Evolutionary conservation across 2,113 vertebrate genomes (phyloP), one percentile per base, ranked within the genome.

Genomic region (Lepus americanus): DNA sequence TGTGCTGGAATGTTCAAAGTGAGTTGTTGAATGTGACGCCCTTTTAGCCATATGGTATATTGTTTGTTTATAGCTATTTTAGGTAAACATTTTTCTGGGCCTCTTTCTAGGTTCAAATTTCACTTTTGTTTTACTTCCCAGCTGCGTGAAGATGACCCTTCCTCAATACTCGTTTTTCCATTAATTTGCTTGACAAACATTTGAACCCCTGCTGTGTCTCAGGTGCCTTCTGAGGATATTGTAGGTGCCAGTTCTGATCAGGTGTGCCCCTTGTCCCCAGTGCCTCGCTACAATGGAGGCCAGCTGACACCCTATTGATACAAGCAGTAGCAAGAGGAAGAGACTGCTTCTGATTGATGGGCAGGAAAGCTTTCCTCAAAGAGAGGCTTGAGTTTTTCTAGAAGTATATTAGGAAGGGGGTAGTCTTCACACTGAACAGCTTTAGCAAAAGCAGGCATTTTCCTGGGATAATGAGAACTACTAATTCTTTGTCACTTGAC

Each of bases 1-100:
- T 99, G 99, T 88, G 99, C 99, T 94, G 99, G 99, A 91, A 99
- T 99, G 99, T 99, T 99, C 98, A 99, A 99, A 99, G 99, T 99
- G 98, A 97, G 85, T 95, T 78, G 13, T 59, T 79, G 6, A 91
- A 76, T 20, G 25, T 33, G 0, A 36, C n/a, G 2, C 94, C 89
- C 63, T 44, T 78, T 49, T 51, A 87, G 51, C 31, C 67, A 55
- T 78, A 92, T 53, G 49, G 29, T 93, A 0, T 39, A 39, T 51
- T 89, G 9, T 11, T 90, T 0, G 73, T 73, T 5, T 55, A 2
- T 78, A 79, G 22, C 67, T 86, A 78, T 51, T 92, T 94, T 67
- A 87, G 80, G 76, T 80, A 29, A 36, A 63, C 63, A 67, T 10
- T 90, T 63, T 59, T 69, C n/a, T 85, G 23, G 82, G 36, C 79